Evolutionary conservation across 2,888 invertebrate species (phyloP), one percentile per base, ranked within the genome.

Genomic region (Cyaniris semiargus): DNA sequence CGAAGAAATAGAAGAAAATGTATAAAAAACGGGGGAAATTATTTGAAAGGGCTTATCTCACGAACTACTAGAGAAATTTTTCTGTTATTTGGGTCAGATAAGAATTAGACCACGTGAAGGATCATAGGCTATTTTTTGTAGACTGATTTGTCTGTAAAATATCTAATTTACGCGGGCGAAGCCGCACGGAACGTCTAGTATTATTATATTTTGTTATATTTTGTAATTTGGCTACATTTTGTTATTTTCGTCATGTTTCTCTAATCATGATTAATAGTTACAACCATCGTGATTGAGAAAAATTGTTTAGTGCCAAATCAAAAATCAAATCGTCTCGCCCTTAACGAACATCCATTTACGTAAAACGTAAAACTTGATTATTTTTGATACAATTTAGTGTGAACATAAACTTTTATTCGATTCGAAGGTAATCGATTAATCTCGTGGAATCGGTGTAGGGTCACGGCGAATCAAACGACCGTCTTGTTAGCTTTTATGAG

Each of bases 401-500:
- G 48, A 27, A 74, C 23, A 74, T 74, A 1, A 48, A 23, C 27
- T 48, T 53, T 74, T 53, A 74, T 48, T 53, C 48, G 48, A 74
- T 53, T 48, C 6, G 53, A 15, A 48, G 72, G 72, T 74, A 74
- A 74, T 74, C 48, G 74, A 74, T 74, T 74, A 74, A 74, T 74
- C 74, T 27, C 27, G 27, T 53, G 44, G 44, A 27, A 72, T 38
- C 72, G 44, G 21, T 38, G 74, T 53, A 27, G 74, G 53, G 74
- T 53, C 74, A 74, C 74, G 74, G 23, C 21, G 23, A 74, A 74
- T 74, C 74, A 27, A 53, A 48, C 74, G 74, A 74, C 27, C 48
- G 53, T 74, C 74, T 53, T 27, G 74, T 74, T 74, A 53, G 74
- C 53, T 48, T 53, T 53, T 74, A 74, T 74, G 83, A 81, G 80